Conservation (phyloP, 53 echinoderm and acorn worm species). For the Henricia sp. region DNA sequence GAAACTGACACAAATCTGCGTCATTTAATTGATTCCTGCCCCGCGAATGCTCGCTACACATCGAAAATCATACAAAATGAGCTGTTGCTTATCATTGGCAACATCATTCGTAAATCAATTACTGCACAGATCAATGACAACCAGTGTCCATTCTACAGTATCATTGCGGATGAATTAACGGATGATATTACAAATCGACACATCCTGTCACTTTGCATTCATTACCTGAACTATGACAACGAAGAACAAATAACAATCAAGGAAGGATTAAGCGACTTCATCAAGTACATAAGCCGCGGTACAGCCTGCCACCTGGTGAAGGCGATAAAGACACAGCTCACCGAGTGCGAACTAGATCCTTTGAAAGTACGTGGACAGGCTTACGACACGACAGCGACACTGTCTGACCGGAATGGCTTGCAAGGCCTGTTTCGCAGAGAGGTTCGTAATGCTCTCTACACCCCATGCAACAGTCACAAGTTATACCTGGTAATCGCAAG, state of each 20-base stretch:
- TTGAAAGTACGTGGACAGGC: constrained; percentile 30
- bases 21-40: constrained; percentile 11
- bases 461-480: constrained; percentile 47
- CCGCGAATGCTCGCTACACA: neutral
- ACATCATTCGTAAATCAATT: neutral
- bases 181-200: constrained; percentile 31
- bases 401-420: neutral
- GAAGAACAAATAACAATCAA: constrained; percentile 11
- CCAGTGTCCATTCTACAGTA: constrained; percentile 16
- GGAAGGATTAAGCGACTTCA: constrained; percentile 1
- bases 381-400: constrained; percentile 27
- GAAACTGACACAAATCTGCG: constrained; percentile 15
- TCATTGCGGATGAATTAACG: constrained; percentile 44
- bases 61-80: neutral
- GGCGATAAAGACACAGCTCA: neutral
- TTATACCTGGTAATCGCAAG: constrained; percentile 21
- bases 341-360: constrained; percentile 1
- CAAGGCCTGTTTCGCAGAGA: constrained; percentile 42
- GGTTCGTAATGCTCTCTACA: constrained; percentile 16
- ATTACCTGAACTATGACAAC: constrained; percentile 22
- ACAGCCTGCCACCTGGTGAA: constrained; percentile 1
- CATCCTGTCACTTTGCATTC: constrained; percentile 12
- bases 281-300: constrained; percentile 2
- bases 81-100: neutral
- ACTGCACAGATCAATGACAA: constrained; percentile 9